A percentile compares a stretch with the other conserved stretches of the same genome.
Evolutionary conservation across 2,797 vertebrate genomes (phyloP).

Genomic region (Aeoliscus strigatus): DNA sequence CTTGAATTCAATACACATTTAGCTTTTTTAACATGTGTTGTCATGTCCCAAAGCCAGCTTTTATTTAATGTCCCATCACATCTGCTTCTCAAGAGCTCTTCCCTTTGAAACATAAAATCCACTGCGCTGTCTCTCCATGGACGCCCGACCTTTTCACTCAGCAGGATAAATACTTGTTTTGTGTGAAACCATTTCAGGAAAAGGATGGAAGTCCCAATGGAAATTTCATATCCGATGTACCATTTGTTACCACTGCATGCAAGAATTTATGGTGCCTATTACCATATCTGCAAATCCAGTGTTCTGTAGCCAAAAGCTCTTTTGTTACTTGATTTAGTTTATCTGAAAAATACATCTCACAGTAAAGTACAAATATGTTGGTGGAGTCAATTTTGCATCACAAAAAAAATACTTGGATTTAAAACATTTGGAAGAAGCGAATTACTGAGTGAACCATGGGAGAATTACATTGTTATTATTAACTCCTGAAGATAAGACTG

Average conservation of each 20-base stretch:
- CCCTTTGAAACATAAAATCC: conserved; percentile 46
- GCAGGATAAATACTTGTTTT: conserved; percentile 62
- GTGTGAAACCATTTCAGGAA: conserved; percentile 59
- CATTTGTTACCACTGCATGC: conserved; percentile 68
- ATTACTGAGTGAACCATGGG: conserved; percentile 36
- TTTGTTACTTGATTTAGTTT: conserved; percentile 71
- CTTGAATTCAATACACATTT: conserved; percentile 27
- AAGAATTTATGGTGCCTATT: conserved; percentile 74
- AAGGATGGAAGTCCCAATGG: conserved; percentile 63
- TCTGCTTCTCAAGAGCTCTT: too few relatives aligned
- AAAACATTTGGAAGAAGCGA: conserved; percentile 22
- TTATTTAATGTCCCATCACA: conserved; percentile 37
- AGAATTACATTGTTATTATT: conserved; percentile 34
- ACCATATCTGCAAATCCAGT: conserved; percentile 70
- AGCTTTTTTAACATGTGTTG: conserved; percentile 27
- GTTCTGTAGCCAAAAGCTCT: conserved; percentile 67
- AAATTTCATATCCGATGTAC: conserved; percentile 70
- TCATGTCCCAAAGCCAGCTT: conserved; percentile 12
- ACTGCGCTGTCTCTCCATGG: conserved; percentile 31
- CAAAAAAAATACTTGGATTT: conserved; percentile 44
- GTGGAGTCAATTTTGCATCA: conserved; percentile 51
- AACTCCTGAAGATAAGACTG: conserved; percentile 43
- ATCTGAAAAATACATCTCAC: conserved; percentile 63
- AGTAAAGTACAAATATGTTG: conserved; percentile 56
- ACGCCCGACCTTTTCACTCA: conserved; percentile 60